These are phyloP conservation scores for Apodemus agrarius DNA, from an alignment of 2,797 vertebrate genomes.

Conservation along the genomic window DNA sequence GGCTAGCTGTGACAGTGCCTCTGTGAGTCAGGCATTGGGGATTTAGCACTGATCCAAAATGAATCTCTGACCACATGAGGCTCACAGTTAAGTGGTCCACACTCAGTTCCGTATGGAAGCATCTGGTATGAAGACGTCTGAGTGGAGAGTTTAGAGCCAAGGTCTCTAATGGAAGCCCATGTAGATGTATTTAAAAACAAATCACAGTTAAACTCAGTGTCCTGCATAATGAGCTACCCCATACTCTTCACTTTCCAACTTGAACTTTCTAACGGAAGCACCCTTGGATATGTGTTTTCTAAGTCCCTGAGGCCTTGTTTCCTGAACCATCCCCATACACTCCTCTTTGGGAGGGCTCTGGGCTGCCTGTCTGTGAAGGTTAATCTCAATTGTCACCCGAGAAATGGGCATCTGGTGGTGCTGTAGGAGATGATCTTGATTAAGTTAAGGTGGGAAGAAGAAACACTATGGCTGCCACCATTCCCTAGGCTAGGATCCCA, in stretches of 20 bases:
- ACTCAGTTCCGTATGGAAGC: neutral
- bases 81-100: neutral
- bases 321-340: no score
- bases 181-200: neutral
- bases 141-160: neutral
- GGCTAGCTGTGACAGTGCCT: neutral
- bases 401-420: neutral
- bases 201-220: accelerated
- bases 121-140: neutral
- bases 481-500: neutral
- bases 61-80: neutral
- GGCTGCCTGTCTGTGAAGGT: neutral
- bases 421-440: neutral
- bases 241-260: neutral
- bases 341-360: neutral
- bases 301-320: neutral
- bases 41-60: neutral
- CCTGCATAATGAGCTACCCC: no score
- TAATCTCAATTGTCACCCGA: neutral
- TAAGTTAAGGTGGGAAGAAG: neutral
- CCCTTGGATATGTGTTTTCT: neutral
- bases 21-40: neutral
- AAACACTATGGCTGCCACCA: neutral
- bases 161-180: neutral
- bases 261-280: neutral